Evolutionary conservation across 1,140 invertebrate species (phyloP).

Genomic region (Steinernema feltiae): DNA sequence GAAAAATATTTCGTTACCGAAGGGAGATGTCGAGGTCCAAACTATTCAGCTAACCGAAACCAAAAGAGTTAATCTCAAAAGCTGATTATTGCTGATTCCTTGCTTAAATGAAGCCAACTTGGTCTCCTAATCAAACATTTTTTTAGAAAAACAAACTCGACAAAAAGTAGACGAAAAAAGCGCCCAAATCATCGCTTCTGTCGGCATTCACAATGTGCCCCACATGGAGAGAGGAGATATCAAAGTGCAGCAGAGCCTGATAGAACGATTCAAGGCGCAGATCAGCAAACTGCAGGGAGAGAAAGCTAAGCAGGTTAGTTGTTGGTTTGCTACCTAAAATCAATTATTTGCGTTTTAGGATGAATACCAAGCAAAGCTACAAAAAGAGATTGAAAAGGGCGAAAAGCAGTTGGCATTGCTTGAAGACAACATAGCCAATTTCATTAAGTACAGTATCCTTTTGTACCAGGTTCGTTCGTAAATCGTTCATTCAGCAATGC

Average conservation of each 20-base stretch:
- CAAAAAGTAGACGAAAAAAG: background rate
- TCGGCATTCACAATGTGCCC: background rate
- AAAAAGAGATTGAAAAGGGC: background rate
- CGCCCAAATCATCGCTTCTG: background rate
- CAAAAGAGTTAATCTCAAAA: too few species aligned
- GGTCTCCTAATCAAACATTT: too few species aligned
- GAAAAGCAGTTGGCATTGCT: background rate
- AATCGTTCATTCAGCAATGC: background rate
- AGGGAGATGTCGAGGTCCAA: too few species aligned
- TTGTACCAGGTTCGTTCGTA: background rate
- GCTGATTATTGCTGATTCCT: too few species aligned
- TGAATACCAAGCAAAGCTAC: background rate
- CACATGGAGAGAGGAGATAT: background rate
- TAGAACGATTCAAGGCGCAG: background rate
- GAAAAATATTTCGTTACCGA: too few species aligned
- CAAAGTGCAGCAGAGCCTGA: background rate
- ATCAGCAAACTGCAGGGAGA: background rate
- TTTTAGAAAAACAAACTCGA: slow-evolving; percentile 6
- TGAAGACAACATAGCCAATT: background rate
- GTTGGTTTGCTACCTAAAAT: background rate
- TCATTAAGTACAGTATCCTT: background rate
- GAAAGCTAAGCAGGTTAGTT: background rate
- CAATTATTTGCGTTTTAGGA: background rate
- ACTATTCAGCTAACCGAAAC: too few species aligned
- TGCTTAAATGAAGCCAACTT: too few species aligned